Percentiles rank a stretch among this genome's conserved stretches.
phyloP scores from a whole-genome alignment of 2,888 invertebrate species.

The Melanostoma mellinum region DNA sequence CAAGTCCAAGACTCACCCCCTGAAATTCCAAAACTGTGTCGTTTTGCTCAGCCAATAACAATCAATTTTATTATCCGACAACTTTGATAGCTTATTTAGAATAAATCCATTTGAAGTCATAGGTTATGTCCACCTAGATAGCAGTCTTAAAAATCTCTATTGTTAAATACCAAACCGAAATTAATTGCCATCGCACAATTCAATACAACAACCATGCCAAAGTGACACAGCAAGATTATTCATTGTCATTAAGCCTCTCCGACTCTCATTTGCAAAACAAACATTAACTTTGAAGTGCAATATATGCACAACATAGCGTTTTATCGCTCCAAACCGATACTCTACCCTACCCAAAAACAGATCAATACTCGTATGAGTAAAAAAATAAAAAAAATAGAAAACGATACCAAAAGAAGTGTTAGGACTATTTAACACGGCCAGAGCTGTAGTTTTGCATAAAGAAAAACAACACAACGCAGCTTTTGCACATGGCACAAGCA shows the following conservation, averaged over 20 bases:
- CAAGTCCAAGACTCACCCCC: background rate
- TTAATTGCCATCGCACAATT: conserved; percentile 20
- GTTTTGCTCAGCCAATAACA: conserved; percentile 7
- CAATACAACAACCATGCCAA: conserved; percentile 23
- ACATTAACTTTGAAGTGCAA: conserved; percentile 46
- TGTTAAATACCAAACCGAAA: conserved; percentile 20
- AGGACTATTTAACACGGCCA: conserved; percentile 59
- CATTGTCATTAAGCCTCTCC: conserved; percentile 42
- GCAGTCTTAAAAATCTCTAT: conserved; percentile 4
- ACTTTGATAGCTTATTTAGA: conserved; percentile 32
- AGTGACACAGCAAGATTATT: conserved; percentile 35
- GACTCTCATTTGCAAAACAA: conserved; percentile 41
- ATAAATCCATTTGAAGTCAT: conserved; percentile 25
- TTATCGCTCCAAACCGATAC: conserved; percentile 39
- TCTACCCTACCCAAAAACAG: conserved; percentile 28
- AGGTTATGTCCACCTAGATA: conserved; percentile 8
- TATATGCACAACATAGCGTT: conserved; percentile 45
- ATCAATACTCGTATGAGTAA: conserved; percentile 21
- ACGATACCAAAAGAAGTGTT: conserved; percentile 42
- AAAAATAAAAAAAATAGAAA: conserved; percentile 20
- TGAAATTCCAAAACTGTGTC: conserved; percentile 10
- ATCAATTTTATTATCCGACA: conserved; percentile 23
- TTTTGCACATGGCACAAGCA: conserved; percentile 2
- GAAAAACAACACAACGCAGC: conserved; percentile 13
- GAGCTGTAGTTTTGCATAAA: conserved; percentile 55